phyloP scores from a whole-genome alignment of 1,140 invertebrate genomes.

The Riptortus pedestris region DNA sequence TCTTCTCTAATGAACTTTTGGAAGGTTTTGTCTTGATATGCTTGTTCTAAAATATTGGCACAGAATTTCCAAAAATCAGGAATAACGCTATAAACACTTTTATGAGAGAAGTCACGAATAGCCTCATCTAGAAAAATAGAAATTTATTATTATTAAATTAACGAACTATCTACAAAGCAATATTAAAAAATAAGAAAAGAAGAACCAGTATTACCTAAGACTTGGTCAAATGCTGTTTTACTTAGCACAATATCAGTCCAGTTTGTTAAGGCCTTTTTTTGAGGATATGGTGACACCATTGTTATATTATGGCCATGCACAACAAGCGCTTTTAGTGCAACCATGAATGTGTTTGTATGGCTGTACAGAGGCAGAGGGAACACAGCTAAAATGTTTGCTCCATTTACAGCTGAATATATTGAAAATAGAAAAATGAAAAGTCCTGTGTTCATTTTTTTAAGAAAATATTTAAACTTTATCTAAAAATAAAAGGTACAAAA shows the following conservation, averaged over 20 bases:
- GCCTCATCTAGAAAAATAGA: constrained; percentile 21
- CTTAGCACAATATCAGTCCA: not conserved
- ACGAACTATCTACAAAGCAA: too few relatives aligned
- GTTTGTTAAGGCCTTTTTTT: not conserved
- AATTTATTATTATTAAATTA: not conserved
- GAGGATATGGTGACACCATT: constrained; percentile 11
- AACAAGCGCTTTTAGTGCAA: constrained; percentile 16
- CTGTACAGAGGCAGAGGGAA: constrained; percentile 15
- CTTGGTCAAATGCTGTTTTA: constrained; percentile 1
- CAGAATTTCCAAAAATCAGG: constrained; percentile 10
- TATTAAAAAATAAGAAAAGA: not conserved
- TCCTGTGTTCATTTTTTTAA: too few relatives aligned
- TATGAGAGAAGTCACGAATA: not conserved
- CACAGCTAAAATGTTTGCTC: constrained; percentile 20
- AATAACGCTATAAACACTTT: not conserved
- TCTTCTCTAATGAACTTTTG: constrained; percentile 19
- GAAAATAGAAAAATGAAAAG: too few relatives aligned
- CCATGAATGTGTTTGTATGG: constrained; percentile 18
- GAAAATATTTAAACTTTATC: too few relatives aligned
- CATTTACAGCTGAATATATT: too few relatives aligned
- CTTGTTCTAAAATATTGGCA: constrained; percentile 10
- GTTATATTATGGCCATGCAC: constrained; percentile 22
- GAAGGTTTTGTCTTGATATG: constrained; percentile 3
- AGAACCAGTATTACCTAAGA: constrained; percentile 18
- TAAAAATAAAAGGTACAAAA: too few relatives aligned